Base-by-base conservation (phyloP, 2,113 vertebrate genomes). In the Rousettus leschenaultii region DNA sequence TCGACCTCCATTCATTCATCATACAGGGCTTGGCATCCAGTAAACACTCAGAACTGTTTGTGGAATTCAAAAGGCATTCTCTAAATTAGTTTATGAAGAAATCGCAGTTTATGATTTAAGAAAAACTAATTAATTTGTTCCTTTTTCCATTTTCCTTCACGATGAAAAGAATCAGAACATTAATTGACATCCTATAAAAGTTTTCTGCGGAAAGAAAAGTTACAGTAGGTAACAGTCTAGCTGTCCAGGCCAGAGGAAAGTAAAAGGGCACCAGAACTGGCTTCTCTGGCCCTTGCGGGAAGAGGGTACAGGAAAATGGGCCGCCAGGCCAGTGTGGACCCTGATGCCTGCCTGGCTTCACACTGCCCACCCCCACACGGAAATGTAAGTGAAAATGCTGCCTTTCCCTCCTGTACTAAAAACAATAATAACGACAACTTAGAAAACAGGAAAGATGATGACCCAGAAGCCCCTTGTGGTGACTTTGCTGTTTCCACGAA, bases 111-210 rank as follows among this genome's bases (percentile, higher is more conserved):
- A 63, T 2, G 15, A 74, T 55, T 78, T 66, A 70, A 96, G 91
- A 94, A 97, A 96, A 97, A 75, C 38, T 35, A 91, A 94, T 80
- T 94, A 71, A 92, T 75, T 75, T 96, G 75, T 92, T 95, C 21
- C 86, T 90, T 94, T 61, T 88, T 87, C 89, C 77, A 28, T 82
- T 94, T 97, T 78, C 86, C 86, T 93, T 73, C 88, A 61, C 89
- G 96, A 87, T 2, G 4, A 30, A 86, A 82, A 88, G 85, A 88
- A 85, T 88, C 28, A 85, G 74, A 89, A 86, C 40, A 78, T 43
- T 53, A 91, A 33, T 21, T 95, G 84, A 92, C 19, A 68, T 91
- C 88, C 65, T 87, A 71, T 38, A 9, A 59, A 68, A 96, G 33
- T 86, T 48, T 94, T 75, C 85, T 92, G 75, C 28, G 57, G 70